Conservation (phyloP, 1,140 invertebrate species). For the Agrilus planipennis region DNA sequence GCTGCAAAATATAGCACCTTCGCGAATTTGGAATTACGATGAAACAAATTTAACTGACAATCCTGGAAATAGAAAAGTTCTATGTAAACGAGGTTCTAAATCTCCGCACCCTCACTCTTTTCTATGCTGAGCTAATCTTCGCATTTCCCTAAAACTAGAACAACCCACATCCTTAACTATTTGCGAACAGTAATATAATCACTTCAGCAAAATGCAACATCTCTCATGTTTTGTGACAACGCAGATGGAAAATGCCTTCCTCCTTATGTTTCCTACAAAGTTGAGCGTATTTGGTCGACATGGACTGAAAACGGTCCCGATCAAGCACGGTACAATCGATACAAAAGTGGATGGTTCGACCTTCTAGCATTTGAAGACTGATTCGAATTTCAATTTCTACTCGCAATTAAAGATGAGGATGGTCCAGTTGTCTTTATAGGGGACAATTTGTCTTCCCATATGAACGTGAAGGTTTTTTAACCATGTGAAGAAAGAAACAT, state of each 20-base stretch:
- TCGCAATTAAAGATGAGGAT: background rate
- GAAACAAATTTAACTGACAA: no score
- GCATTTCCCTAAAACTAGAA: no score
- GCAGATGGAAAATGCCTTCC: constrained; percentile 12
- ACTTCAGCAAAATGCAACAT: no score
- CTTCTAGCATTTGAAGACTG: constrained; percentile 2
- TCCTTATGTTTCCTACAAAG: constrained; percentile 12
- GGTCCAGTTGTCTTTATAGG: constrained; percentile 10
- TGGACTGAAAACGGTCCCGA: constrained; percentile 16
- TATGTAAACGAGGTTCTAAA: no score
- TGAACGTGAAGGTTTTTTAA: constrained; percentile 3
- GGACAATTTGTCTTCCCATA: constrained; percentile 11
- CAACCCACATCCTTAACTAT: no score
- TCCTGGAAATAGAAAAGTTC: no score
- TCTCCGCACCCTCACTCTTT: no score
- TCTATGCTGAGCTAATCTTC: no score
- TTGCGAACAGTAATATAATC: no score
- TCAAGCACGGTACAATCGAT: constrained; percentile 7
- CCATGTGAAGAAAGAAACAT: constrained; percentile 26
- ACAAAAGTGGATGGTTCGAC: constrained; percentile 4
- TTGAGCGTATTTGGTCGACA: constrained; percentile 9
- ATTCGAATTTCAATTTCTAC: background rate
- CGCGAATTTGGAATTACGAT: no score
- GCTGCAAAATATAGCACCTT: no score
- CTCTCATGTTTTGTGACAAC: constrained; percentile 16